These are phyloP conservation scores for Rhynchophorus ferrugineus DNA, from an alignment of 1,140 invertebrate genomes.

Conservation along the genomic window DNA sequence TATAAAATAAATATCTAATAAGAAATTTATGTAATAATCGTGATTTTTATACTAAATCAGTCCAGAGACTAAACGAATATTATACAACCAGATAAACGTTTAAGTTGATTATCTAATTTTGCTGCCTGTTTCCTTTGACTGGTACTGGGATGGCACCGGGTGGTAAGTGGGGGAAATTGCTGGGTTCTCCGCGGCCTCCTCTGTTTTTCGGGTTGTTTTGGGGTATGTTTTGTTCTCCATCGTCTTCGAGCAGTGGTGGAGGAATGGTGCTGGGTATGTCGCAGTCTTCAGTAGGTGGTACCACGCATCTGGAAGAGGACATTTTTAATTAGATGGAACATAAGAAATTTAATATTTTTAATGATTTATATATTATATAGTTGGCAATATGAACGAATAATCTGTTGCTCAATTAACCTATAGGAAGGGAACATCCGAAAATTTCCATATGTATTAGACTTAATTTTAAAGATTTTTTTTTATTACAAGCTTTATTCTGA, in stretches of 20 bases:
- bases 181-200: slow-evolving; percentile 7
- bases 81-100: too few relatives aligned
- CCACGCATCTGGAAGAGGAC: slow-evolving; percentile 58
- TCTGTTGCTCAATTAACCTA: too few relatives aligned
- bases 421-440: too few relatives aligned
- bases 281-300: slow-evolving; percentile 81
- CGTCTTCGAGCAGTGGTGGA: slow-evolving; percentile 47
- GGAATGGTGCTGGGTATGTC: slow-evolving; percentile 70
- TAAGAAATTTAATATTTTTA: neutral
- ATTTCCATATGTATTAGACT: too few relatives aligned
- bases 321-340: neutral
- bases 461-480: too few relatives aligned
- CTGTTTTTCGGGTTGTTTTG: slow-evolving; percentile 34
- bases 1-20: too few relatives aligned
- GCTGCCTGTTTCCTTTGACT: slow-evolving; percentile 32
- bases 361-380: too few relatives aligned
- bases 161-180: slow-evolving; percentile 34
- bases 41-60: too few relatives aligned
- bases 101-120: slow-evolving; percentile 27
- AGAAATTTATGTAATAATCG: too few relatives aligned
- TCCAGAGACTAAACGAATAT: too few relatives aligned
- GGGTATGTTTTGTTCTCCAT: slow-evolving; percentile 34
- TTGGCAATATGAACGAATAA: too few relatives aligned
- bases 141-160: slow-evolving; percentile 38
- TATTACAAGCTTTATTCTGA: too few relatives aligned